Evolutionary conservation across 2,888 invertebrate genomes (phyloP).

Genomic region (Caenorhabditis sp.): DNA sequence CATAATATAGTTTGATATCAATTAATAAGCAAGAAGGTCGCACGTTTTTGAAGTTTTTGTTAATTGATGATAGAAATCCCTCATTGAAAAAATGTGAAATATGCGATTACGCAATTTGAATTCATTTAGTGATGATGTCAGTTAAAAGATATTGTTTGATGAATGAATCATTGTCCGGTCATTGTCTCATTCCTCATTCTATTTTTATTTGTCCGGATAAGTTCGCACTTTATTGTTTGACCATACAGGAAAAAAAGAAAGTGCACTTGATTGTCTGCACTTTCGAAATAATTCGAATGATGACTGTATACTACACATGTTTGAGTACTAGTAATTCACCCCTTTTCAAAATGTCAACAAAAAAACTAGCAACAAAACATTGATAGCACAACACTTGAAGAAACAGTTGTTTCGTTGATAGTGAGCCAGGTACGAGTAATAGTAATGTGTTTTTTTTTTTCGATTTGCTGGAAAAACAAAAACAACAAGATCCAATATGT

Average conservation of each 20-base stretch:
- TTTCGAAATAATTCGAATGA: background rate
- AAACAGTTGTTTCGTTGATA: too few species aligned
- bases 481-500: too few species aligned
- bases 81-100: background rate
- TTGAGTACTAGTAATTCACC: background rate
- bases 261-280: background rate
- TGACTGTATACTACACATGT: too few species aligned
- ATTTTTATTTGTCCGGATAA: background rate
- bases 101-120: background rate
- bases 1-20: too few species aligned
- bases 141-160: background rate
- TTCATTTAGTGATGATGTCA: background rate
- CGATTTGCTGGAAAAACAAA: too few species aligned
- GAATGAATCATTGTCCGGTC: conserved; percentile 1
- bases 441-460: too few species aligned
- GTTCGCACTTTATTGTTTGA: conserved; percentile 1
- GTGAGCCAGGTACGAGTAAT: too few species aligned
- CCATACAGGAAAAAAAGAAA: background rate
- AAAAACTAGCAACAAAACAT: too few species aligned
- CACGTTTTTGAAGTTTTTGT: background rate
- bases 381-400: too few species aligned
- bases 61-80: background rate
- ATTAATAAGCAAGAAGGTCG: too few species aligned
- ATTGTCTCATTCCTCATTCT: background rate
- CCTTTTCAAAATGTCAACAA: too few species aligned